Base-by-base conservation (phyloP, 2,888 invertebrate genomes). In the Phragmatobia fuliginosa region DNA sequence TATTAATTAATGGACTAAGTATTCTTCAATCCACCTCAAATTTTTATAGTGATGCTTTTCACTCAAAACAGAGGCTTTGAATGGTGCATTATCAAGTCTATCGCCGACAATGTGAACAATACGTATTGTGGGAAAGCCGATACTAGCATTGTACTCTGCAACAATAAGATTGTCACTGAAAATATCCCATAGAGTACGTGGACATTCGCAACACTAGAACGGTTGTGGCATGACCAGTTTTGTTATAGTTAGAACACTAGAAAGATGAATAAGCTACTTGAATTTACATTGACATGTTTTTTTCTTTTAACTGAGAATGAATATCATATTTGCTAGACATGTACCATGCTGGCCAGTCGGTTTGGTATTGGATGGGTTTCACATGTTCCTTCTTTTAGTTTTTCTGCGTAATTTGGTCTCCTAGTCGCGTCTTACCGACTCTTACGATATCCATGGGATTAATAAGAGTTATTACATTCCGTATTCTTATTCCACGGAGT, bases 151-250 rank as follows among this genome's bases (percentile, higher is more conserved):
- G 81, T 81, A 80, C 60, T 72, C 36, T 28, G 36, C 59, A 76
- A 81, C 81, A 81, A 82, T 81, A 80, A 80, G 81, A 78, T 81
- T 82, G 67, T 72, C 78, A 72, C 78, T 73, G 76, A 78, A 81
- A 81, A 76, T 82, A 75, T 66, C 75, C 74, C 68, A 76, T 66
- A 71, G 66, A 66, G 62, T 70, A 73, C 71, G 71, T 62, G 36
- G 66, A 69, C 67, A 70, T 72, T 58, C 68, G 63, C 68, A 73
- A 74, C 78, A 72, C 45, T 65, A 49, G 74, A 72, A 71, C 71
- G n/a, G 62, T 62, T 80, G 78, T 74, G 76, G 58, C 33, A n/a
- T 68, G 65, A 65, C 32, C 32, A 58, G 61, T 71, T 66, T 67
- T 67, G 59, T 59, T 32, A 4, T 58, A 33, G 56, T 62, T 61